Conservation (phyloP, 1,140 invertebrate genomes). For the Philotrypesis tridentata region DNA sequence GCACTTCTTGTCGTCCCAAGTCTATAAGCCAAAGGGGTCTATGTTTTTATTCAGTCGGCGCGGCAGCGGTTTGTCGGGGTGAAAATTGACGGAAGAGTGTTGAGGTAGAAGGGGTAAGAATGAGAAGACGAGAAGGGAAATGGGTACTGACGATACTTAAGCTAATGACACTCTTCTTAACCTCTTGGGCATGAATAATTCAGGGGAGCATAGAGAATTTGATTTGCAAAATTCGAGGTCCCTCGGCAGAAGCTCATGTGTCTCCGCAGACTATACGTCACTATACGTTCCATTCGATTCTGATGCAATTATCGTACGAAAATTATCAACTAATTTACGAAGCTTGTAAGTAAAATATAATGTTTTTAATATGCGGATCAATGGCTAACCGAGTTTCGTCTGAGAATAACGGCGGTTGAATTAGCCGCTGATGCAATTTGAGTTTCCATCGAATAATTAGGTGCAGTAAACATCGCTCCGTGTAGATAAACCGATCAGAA, state of each 20-base stretch:
- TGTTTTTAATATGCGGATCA: too few species aligned
- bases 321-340: too few species aligned
- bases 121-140: background rate
- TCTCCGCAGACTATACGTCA: background rate
- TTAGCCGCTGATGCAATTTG: too few species aligned
- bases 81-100: background rate
- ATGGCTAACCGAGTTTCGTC: too few species aligned
- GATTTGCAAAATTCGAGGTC: slow-evolving; percentile 43
- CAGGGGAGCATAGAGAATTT: slow-evolving; percentile 35
- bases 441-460: too few species aligned
- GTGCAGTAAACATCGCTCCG: too few species aligned
- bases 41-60: slow-evolving; percentile 21
- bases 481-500: background rate
- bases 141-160: slow-evolving; percentile 40
- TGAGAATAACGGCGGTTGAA: too few species aligned
- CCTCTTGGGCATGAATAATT: slow-evolving; percentile 47
- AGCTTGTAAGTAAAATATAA: too few species aligned
- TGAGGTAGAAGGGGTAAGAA: background rate
- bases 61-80: background rate
- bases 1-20: background rate
- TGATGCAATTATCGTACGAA: background rate
- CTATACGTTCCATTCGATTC: background rate
- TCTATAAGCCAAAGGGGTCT: background rate
- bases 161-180: slow-evolving; percentile 49
- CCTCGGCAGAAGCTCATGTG: background rate